These are phyloP conservation scores for Calidris pygmaea DNA, from an alignment of 2,113 vertebrate species.

Conservation along the genomic window DNA sequence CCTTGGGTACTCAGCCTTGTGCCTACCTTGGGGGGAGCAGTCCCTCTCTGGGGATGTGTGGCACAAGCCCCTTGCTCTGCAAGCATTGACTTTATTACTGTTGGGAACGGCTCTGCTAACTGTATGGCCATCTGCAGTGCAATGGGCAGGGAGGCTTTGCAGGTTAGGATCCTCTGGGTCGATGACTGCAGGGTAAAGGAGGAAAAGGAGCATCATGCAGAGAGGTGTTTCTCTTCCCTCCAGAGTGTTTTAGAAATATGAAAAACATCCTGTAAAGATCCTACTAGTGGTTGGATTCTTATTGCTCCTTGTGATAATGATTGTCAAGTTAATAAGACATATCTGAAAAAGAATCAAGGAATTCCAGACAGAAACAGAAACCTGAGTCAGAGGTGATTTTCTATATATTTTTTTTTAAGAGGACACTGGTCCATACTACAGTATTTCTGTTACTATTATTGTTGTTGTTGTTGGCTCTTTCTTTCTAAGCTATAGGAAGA, in stretches of 20 bases:
- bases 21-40: not conserved
- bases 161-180: not conserved
- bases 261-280: not conserved
- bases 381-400: not conserved
- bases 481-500: not conserved
- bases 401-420: not conserved
- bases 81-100: too few relatives aligned
- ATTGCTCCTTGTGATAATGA: not conserved
- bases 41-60: rapidly evolving
- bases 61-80: not conserved
- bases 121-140: not conserved
- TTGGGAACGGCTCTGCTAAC: not conserved
- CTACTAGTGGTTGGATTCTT: not conserved
- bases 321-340: not conserved
- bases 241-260: not conserved
- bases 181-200: not conserved
- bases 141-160: not conserved
- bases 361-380: not conserved
- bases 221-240: not conserved
- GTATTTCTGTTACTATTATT: not conserved
- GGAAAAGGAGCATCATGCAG: not conserved
- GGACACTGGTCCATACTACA: not conserved
- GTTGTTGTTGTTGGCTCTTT: not conserved
- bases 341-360: not conserved
- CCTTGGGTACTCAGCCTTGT: not conserved